Evolutionary conservation across 2,113 vertebrate genomes (phyloP).

Genomic region (Psephotus haematonotus): DNA sequence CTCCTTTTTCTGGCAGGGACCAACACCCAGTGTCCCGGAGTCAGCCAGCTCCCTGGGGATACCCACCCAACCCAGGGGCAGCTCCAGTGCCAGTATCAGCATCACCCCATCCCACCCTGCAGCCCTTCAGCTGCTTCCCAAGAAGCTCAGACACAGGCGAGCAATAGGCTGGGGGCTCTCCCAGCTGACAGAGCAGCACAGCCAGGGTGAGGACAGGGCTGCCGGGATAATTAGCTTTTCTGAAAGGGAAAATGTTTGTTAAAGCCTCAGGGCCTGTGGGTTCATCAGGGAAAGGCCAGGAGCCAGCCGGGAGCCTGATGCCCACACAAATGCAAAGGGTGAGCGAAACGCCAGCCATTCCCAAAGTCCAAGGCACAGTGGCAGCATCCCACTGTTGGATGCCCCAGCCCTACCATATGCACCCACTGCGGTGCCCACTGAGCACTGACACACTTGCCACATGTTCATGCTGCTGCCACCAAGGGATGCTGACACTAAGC

Average conservation of each 20-base stretch:
- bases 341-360: background rate
- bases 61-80: background rate
- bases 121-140: background rate
- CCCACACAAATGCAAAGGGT: accelerated
- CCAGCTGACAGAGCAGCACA: background rate
- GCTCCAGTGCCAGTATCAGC: background rate
- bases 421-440: accelerated
- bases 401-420: accelerated
- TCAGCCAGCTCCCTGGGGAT: background rate
- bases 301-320: background rate
- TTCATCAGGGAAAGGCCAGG: background rate
- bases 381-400: background rate
- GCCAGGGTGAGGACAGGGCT: background rate
- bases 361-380: background rate
- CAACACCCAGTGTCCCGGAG: background rate
- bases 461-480: accelerated
- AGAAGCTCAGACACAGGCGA: accelerated
- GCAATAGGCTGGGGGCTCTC: background rate
- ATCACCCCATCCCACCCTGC: background rate
- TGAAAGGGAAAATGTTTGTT: slow-evolving; percentile 34
- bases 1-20: background rate
- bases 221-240: slow-evolving; percentile 17
- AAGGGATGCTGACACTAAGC: background rate
- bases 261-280: slow-evolving; percentile 24
- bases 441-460: accelerated